Conservation (phyloP, 2,113 vertebrate genomes). For the Ranitomeya variabilis region DNA sequence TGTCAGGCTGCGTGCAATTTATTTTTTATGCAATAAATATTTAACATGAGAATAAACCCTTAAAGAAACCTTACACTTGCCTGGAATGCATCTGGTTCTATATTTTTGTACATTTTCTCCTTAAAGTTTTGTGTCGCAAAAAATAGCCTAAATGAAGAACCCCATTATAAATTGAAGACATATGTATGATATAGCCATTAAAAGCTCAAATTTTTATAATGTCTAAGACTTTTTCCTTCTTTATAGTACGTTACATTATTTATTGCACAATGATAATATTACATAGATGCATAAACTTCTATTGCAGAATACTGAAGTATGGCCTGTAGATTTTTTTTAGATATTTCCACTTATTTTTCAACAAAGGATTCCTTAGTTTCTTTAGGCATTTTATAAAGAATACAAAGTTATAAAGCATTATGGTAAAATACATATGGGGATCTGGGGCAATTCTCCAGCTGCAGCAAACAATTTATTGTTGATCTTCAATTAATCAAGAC, state of each 20-base stretch:
- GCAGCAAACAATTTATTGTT: slow-evolving; percentile 25
- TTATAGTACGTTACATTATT: background rate
- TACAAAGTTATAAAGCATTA: slow-evolving; percentile 37
- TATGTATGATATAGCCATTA: background rate
- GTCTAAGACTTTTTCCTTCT: background rate
- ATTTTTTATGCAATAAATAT: too few relatives aligned
- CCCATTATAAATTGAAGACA: background rate
- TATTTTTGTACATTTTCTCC: background rate
- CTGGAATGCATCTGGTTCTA: background rate
- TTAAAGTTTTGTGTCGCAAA: background rate
- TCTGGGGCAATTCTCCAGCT: slow-evolving; percentile 21
- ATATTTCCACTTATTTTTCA: background rate
- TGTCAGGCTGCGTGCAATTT: too few relatives aligned
- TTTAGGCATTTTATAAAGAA: background rate
- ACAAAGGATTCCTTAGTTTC: background rate
- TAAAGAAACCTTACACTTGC: background rate
- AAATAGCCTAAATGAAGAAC: background rate
- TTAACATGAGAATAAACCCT: background rate
- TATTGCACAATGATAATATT: background rate
- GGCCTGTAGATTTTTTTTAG: background rate
- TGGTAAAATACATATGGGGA: slow-evolving; percentile 28
- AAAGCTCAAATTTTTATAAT: background rate
- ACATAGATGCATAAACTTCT: background rate
- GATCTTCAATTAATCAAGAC: slow-evolving; percentile 44
- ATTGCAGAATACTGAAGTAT: background rate